phyloP scores from a whole-genome alignment of 2,797 vertebrate genomes.

The Lindbergichthys nudifrons region DNA sequence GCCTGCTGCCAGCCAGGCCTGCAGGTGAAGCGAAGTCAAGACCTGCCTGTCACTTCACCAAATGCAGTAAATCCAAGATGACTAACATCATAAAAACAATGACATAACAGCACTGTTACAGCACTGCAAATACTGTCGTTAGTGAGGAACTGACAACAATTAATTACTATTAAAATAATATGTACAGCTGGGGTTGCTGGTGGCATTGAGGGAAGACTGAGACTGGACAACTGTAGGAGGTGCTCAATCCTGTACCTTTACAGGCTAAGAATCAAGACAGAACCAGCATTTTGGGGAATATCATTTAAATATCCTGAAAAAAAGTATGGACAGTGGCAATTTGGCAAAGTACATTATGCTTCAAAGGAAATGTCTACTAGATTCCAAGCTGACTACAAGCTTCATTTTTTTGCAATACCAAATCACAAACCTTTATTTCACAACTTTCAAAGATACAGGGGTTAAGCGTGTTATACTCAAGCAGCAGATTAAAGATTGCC shows the following conservation, averaged over 20 bases:
- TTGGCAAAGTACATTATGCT: neutral
- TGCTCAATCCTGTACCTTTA: neutral
- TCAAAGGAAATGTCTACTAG: neutral
- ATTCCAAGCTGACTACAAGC: neutral
- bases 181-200: neutral
- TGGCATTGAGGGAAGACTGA: neutral
- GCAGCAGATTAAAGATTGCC: neutral
- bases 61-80: conserved; percentile 28
- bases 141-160: neutral
- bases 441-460: neutral
- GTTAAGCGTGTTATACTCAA: neutral
- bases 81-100: conserved; percentile 31
- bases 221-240: neutral
- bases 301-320: conserved; percentile 2
- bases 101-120: neutral
- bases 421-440: neutral
- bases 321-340: neutral
- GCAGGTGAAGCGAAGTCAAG: conserved; percentile 39
- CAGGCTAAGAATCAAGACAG: neutral
- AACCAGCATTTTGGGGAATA: neutral
- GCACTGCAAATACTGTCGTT: neutral
- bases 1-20: conserved; percentile 32
- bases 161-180: conserved; percentile 8
- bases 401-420: neutral
- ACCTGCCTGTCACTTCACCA: conserved; percentile 35